These are phyloP conservation scores for Anoncus sp. DNA, from an alignment of 2,888 invertebrate genomes.

Conservation along the genomic window DNA sequence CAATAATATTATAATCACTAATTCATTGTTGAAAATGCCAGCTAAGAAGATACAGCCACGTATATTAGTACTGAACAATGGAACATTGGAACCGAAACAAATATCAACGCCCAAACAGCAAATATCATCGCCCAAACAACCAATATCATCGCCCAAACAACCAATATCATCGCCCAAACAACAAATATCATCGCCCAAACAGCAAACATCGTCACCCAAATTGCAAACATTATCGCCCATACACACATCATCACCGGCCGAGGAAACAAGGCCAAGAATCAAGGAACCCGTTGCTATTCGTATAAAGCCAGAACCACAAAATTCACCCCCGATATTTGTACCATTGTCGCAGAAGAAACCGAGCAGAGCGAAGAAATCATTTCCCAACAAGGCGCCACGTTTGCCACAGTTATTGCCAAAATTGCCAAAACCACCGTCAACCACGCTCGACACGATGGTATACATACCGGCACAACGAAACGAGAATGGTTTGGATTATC, in stretches of 20 bases:
- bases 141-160: too few species aligned
- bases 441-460: constrained; percentile 68
- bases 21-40: constrained; percentile 50
- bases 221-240: too few species aligned
- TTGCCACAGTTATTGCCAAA: constrained; percentile 64
- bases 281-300: constrained; percentile 24
- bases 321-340: constrained; percentile 32
- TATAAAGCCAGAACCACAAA: constrained; percentile 38
- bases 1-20: constrained; percentile 54
- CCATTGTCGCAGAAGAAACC: constrained; percentile 66
- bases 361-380: constrained; percentile 82
- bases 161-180: too few species aligned
- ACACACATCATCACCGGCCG: constrained; percentile 3
- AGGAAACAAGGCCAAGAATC: constrained; percentile 36
- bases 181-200: too few species aligned
- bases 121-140: too few species aligned
- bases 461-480: constrained; percentile 63
- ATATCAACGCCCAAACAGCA: neutral
- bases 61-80: constrained; percentile 58
- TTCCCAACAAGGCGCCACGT: constrained; percentile 77
- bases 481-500: constrained; percentile 66
- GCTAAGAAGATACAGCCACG: constrained; percentile 51
- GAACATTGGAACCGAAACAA: constrained; percentile 44
- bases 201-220: too few species aligned
- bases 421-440: constrained; percentile 58